phyloP scores from a whole-genome alignment of 1,140 invertebrate genomes.

The Eufriesea mexicana region DNA sequence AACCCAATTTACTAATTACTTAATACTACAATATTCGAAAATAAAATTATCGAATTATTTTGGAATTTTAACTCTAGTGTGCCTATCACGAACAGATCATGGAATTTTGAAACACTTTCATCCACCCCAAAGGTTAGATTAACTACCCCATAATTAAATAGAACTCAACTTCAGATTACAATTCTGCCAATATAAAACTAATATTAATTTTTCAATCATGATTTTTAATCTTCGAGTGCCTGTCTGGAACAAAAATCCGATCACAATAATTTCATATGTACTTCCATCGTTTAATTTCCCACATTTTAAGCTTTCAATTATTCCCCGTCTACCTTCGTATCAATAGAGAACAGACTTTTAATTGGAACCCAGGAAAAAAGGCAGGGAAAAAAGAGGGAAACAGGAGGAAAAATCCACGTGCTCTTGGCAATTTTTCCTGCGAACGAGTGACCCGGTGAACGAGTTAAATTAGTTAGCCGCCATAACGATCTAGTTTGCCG shows the following conservation, averaged over 20 bases:
- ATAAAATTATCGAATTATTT: too few species aligned
- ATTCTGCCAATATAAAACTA: too few species aligned
- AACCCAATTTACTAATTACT: too few species aligned
- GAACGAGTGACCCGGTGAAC: not conserved
- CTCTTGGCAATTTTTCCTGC: constrained; percentile 8
- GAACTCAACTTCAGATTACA: too few species aligned
- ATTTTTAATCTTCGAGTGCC: not conserved
- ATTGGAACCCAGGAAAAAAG: not conserved
- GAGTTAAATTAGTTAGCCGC: constrained; percentile 23
- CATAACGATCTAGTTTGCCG: constrained; percentile 22
- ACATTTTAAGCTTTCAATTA: constrained; percentile 2
- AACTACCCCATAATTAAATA: too few species aligned
- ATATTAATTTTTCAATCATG: too few species aligned
- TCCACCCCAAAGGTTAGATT: too few species aligned
- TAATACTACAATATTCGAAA: too few species aligned
- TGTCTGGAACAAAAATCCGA: not conserved
- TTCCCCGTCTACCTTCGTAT: not conserved
- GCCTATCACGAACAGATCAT: too few species aligned
- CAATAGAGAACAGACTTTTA: not conserved
- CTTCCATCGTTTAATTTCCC: not conserved
- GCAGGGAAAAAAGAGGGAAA: too few species aligned
- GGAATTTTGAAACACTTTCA: too few species aligned
- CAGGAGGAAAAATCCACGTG: not conserved
- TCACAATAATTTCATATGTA: not conserved
- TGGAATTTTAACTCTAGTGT: too few species aligned